A percentile compares a stretch with the other conserved stretches of the same genome.
Conservation (phyloP, 2,113 vertebrate species). For the Lates calcarifer region DNA sequence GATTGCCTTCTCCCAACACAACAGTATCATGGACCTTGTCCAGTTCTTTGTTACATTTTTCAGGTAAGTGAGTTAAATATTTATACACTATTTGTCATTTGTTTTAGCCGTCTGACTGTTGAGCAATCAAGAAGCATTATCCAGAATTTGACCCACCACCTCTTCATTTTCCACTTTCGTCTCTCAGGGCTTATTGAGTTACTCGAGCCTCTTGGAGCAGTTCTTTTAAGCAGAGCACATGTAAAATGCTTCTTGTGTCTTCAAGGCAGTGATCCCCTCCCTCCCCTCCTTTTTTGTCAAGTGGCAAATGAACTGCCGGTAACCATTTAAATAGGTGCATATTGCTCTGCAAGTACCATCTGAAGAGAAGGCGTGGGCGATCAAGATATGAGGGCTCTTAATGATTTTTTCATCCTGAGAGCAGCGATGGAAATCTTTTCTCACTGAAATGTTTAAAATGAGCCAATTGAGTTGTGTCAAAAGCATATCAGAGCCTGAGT, state of each 20-base stretch:
- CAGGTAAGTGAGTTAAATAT: constrained; percentile 87
- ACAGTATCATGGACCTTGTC: constrained; percentile 98
- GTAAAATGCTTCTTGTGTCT: constrained; percentile 47
- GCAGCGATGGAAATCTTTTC: constrained; percentile 43
- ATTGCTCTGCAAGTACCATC: constrained; percentile 42
- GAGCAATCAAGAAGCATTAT: constrained; percentile 10
- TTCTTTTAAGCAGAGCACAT: constrained; percentile 17
- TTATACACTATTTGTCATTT: background rate
- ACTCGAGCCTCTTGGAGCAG: constrained; percentile 20
- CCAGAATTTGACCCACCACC: constrained; percentile 10
- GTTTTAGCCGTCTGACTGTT: constrained; percentile 10
- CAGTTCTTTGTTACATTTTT: constrained; percentile 99
- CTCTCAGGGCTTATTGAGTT: constrained; percentile 51
- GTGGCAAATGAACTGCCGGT: constrained; percentile 52
- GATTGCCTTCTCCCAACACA: constrained; percentile 99
- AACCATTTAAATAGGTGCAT: constrained; percentile 55
- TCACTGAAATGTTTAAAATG: constrained; percentile 61
- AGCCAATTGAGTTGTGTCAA: constrained; percentile 46
- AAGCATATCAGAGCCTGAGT: constrained; percentile 38
- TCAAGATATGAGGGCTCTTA: constrained; percentile 57
- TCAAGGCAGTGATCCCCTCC: constrained; percentile 41
- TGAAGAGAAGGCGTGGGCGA: constrained; percentile 48
- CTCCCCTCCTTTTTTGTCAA: too few relatives aligned
- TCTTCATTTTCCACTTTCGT: constrained; percentile 6
- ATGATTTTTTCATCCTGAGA: constrained; percentile 55